A percentile compares a stretch with the other conserved stretches of the same genome.
These are phyloP conservation scores for Clupea harengus DNA, from an alignment of 2,113 vertebrate genomes.

Conservation along the genomic window DNA sequence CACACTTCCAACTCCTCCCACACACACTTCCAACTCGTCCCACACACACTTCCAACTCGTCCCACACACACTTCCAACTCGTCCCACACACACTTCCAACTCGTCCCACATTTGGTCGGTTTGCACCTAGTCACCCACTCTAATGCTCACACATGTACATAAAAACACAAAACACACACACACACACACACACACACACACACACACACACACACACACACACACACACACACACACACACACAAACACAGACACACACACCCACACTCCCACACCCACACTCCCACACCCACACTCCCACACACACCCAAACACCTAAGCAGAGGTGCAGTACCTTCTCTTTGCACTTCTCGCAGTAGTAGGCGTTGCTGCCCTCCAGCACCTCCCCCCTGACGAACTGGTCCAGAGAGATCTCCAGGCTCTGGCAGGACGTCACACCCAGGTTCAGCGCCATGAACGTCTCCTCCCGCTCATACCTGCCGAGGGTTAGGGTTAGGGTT, in stretches of 20 bases:
- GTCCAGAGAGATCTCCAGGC: conserved; percentile 95
- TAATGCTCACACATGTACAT: too few species aligned
- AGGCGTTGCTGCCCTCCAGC: conserved; percentile 97
- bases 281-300: too few species aligned
- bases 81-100: too few species aligned
- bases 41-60: too few species aligned
- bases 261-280: conserved; percentile 3
- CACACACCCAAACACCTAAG: conserved; percentile 3
- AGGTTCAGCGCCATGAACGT: conserved; percentile 98
- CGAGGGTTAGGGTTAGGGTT: neutral
- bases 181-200: conserved; percentile 38
- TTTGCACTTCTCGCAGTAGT: conserved; percentile 99
- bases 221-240: neutral
- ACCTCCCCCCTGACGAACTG: conserved; percentile 98
- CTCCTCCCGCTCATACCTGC: conserved; percentile 95
- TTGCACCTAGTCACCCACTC: too few species aligned
- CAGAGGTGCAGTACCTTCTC: conserved; percentile 82
- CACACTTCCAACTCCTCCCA: too few species aligned
- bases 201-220: conserved; percentile 39
- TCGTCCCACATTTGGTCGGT: too few species aligned
- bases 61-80: too few species aligned
- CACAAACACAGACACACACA: neutral
- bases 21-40: too few species aligned
- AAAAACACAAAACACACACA: neutral
- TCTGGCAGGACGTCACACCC: conserved; percentile 96